Evolutionary conservation across 2,888 invertebrate genomes (phyloP), one percentile per base, ranked within the genome.

Genomic region (Sacculina carcini): DNA sequence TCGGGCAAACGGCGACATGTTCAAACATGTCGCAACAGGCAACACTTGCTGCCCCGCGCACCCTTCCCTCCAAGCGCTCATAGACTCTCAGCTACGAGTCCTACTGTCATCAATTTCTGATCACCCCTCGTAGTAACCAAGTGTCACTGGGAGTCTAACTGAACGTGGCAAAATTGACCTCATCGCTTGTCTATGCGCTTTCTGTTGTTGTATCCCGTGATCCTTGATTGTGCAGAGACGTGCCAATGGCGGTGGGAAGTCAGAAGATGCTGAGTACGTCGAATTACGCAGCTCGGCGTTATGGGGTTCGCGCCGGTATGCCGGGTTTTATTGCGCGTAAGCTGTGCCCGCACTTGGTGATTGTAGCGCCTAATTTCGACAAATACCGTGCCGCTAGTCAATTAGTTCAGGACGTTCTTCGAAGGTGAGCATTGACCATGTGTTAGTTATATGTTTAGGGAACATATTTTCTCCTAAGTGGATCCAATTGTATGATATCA

Each of bases 291-390:
- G 74, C 74, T 2, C 62, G 74, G 21, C 63, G 66, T 53, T 74
- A 62, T 62, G 74, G 74, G 14, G 73, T 74, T 1, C 62, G 74
- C 40, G 72, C 74, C 7, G 74, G 69, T 4, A 74, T 75, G 73
- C 73, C 74, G 2, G 74, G 73, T 1, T 58, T 58, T 38, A 58
- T 58, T 42, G 58, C 65, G 2, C 66, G 64, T 52, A 72, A 72
- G 58, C 63, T 75, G 6, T 74, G 74, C 58, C 73, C 74, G 1
- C 61, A 69, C 29, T 62, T 74, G 2, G 62, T 66, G 5, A 67
- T 74, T 38, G 68, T 75, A 2, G 66, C 67, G 0, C 59, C 61
- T 12, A 66, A 72, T 60, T 71, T 69, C 58, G 59, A 63, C 19
- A 71, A 71, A 59, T 73, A 73, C 58, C 61, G 61, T 1, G 60